Evolutionary conservation across 2,888 invertebrate genomes (phyloP).

Genomic region (Lobophora halterata): DNA sequence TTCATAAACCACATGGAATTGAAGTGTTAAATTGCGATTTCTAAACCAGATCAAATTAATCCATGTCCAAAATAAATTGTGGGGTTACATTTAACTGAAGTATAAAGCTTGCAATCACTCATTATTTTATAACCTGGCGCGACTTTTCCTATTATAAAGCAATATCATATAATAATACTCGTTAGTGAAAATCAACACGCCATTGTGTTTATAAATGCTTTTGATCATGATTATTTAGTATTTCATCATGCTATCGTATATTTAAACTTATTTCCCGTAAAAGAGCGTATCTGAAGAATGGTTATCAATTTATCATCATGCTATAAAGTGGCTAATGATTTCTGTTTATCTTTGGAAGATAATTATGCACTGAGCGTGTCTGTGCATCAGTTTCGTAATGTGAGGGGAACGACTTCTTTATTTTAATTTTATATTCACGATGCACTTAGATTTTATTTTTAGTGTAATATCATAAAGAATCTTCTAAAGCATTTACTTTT

Average conservation of each 20-base stretch:
- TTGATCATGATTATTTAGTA: slow-evolving; percentile 10
- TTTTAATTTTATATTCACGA: slow-evolving; percentile 2
- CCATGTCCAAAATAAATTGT: slow-evolving; percentile 5
- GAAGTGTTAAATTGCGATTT: slow-evolving; percentile 5
- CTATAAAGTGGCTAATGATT: slow-evolving; percentile 37
- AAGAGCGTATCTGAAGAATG: slow-evolving; percentile 33
- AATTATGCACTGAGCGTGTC: slow-evolving; percentile 38
- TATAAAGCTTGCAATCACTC: slow-evolving; percentile 3
- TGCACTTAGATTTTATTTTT: too few species aligned
- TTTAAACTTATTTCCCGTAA: slow-evolving; percentile 15
- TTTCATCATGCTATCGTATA: slow-evolving; percentile 14
- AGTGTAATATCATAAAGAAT: too few species aligned
- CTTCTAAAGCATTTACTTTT: too few species aligned
- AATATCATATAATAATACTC: too few species aligned
- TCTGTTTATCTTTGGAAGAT: slow-evolving; percentile 32
- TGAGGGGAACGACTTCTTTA: slow-evolving; percentile 20
- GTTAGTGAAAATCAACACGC: slow-evolving; percentile 14
- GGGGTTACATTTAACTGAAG: background rate
- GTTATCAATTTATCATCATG: too few species aligned
- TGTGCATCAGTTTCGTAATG: slow-evolving; percentile 38
- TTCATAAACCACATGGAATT: slow-evolving; percentile 27
- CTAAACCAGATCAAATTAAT: slow-evolving; percentile 18
- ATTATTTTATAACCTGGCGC: slow-evolving; percentile 10
- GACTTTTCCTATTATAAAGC: too few species aligned
- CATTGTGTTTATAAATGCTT: slow-evolving; percentile 2